These are phyloP conservation scores for Montipora capricornis DNA, from an alignment of 64 coral and sea anemone genomes.

Conservation along the genomic window DNA sequence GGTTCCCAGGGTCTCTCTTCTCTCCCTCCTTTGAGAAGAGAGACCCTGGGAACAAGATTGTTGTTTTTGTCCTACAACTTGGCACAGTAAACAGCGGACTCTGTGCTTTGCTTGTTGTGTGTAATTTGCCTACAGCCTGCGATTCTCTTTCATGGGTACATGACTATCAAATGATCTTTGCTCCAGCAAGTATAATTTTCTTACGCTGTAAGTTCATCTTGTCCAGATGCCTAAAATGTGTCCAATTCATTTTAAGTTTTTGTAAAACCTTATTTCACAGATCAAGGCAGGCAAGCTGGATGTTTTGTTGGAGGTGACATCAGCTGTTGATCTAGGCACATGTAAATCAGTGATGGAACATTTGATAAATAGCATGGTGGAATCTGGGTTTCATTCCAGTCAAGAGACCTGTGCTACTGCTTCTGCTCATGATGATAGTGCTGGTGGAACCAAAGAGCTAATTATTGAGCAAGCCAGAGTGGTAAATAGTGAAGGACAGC, in stretches of 20 bases:
- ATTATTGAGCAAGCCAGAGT: conserved; percentile 92
- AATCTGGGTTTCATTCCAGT: conserved; percentile 75
- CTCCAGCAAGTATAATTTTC: no score
- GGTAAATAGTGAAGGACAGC: conserved; percentile 70
- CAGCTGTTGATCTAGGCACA: conserved; percentile 68
- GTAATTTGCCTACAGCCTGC: no score
- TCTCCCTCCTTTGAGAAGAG: no score
- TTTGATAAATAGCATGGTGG: conserved; percentile 79
- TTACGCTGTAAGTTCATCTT: no score
- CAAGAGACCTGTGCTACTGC: not conserved
- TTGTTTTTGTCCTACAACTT: no score
- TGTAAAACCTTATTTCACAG: conserved; percentile 53
- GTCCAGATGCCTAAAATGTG: no score
- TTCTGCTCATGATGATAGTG: not conserved
- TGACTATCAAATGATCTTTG: no score
- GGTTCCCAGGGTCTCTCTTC: no score
- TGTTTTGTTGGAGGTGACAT: conserved; percentile 94
- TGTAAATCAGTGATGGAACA: conserved; percentile 93
- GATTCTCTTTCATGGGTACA: no score
- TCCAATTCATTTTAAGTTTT: not conserved
- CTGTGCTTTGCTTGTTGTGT: no score
- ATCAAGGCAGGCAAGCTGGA: conserved; percentile 73
- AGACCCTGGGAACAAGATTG: no score
- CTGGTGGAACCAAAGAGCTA: conserved; percentile 17
- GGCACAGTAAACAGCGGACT: no score